A percentile compares a stretch with the other conserved stretches of the same genome.
phyloP scores from a whole-genome alignment of 2,113 vertebrate genomes.

The Bagarius yarrelli region DNA sequence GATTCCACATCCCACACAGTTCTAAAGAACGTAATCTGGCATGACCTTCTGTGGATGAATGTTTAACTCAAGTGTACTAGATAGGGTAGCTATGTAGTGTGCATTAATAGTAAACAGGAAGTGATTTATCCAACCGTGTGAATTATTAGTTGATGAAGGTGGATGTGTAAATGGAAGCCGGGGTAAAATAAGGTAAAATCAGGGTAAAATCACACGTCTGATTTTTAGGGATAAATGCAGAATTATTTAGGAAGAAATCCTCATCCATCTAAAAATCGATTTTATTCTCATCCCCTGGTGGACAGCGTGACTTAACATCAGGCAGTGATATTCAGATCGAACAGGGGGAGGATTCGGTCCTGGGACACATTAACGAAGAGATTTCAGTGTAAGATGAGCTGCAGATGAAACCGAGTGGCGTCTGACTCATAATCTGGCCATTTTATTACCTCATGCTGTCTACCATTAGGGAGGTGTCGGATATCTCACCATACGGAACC shows the following conservation, averaged over 20 bases:
- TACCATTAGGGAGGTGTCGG: conserved; percentile 13
- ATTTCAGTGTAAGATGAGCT: conserved; percentile 24
- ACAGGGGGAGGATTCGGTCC: background rate
- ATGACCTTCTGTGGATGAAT: background rate
- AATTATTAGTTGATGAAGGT: background rate
- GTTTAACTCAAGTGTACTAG: background rate
- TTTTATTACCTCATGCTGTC: conserved; percentile 20
- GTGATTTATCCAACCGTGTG: background rate
- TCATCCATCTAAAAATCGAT: conserved; percentile 14
- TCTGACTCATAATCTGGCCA: background rate
- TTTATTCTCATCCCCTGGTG: background rate
- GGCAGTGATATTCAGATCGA: background rate
- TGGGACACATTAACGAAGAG: background rate
- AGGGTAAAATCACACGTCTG: background rate
- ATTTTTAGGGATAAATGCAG: background rate
- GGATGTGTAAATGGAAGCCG: background rate
- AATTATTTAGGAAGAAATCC: background rate
- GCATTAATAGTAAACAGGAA: background rate
- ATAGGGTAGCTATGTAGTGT: background rate
- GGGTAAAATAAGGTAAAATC: background rate
- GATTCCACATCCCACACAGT: background rate
- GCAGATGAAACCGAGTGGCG: conserved; percentile 5
- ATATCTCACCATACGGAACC: conserved; percentile 9
- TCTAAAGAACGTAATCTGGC: background rate
- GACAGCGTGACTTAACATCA: background rate